Evolutionary conservation across 2,888 invertebrate genomes (phyloP).

Genomic region (Exocentrus adspersus): DNA sequence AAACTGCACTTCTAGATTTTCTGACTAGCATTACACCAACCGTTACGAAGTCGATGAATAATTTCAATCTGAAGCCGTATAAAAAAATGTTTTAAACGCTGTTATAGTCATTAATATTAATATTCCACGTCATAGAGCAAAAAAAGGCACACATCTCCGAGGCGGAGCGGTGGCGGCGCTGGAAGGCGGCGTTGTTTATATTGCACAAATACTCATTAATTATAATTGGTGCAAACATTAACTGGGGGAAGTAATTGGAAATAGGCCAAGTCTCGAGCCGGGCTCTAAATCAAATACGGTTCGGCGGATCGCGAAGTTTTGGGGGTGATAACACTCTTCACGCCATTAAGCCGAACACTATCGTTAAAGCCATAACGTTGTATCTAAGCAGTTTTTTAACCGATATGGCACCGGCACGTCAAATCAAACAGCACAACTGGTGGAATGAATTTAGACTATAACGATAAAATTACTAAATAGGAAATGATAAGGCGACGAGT

Average conservation of each 20-base stretch:
- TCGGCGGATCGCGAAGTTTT: conserved; percentile 49
- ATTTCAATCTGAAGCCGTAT: too few species aligned
- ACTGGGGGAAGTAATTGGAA: conserved; percentile 46
- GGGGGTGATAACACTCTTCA: conserved; percentile 56
- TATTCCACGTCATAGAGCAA: not conserved
- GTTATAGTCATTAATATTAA: conserved; percentile 4
- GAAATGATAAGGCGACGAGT: conserved; percentile 20
- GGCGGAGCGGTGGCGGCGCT: not conserved
- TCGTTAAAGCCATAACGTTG: conserved; percentile 51
- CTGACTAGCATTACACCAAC: too few species aligned
- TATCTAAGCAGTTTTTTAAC: conserved; percentile 52
- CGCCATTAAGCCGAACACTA: conserved; percentile 58
- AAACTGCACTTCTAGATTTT: too few species aligned
- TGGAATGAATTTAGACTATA: conserved; percentile 18
- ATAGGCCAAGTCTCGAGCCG: conserved; percentile 47
- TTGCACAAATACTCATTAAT: conserved; percentile 40
- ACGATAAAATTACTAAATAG: conserved; percentile 19
- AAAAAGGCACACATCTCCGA: conserved; percentile 8
- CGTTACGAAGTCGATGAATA: too few species aligned
- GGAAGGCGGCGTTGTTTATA: conserved; percentile 4
- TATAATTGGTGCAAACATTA: conserved; percentile 47
- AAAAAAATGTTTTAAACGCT: too few species aligned
- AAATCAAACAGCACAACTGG: conserved; percentile 39
- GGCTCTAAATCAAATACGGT: conserved; percentile 53
- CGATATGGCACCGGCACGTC: conserved; percentile 47